Conservation (phyloP, 2,888 invertebrate genomes). For the Agonopterix heracliana region DNA sequence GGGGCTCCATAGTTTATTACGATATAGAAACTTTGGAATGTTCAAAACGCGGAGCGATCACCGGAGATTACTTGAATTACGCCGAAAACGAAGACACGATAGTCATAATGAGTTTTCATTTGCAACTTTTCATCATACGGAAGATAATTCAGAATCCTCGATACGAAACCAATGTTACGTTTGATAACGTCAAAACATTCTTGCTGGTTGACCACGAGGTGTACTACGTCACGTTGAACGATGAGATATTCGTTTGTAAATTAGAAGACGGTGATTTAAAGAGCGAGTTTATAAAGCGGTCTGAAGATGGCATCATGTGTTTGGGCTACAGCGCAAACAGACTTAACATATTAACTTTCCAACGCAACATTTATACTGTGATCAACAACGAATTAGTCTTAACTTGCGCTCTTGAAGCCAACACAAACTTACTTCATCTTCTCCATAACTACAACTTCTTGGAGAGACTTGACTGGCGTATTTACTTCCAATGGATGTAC, state of each 20-base stretch:
- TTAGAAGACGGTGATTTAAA: constrained; percentile 19
- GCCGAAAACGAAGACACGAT: constrained; percentile 37
- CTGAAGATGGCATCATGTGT: constrained; percentile 34
- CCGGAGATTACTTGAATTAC: constrained; percentile 41
- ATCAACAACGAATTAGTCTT: constrained; percentile 20
- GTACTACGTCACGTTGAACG: constrained; percentile 34
- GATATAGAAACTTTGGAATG: constrained; percentile 34
- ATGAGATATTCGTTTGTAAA: constrained; percentile 36
- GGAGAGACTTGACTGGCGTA: constrained; percentile 49
- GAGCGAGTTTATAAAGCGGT: constrained; percentile 17
- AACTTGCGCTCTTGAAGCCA: constrained; percentile 22
- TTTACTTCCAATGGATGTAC: constrained; percentile 49
- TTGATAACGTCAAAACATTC: constrained; percentile 39
- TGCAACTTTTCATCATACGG: constrained; percentile 34
- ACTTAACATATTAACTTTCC: constrained; percentile 38
- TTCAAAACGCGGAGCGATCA: constrained; percentile 22
- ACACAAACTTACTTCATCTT: constrained; percentile 31
- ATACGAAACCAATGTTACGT: constrained; percentile 21
- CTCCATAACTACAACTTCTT: constrained; percentile 40
- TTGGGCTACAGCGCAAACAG: constrained; percentile 28
- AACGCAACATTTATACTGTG: constrained; percentile 36
- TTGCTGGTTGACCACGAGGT: constrained; percentile 27
- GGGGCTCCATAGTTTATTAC: constrained; percentile 39
- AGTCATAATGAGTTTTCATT: constrained; percentile 27
- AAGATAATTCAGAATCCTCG: constrained; percentile 22